Conservation (phyloP, 35 echinoderm and acorn worm species). For the Stichopus chloronotus region DNA sequence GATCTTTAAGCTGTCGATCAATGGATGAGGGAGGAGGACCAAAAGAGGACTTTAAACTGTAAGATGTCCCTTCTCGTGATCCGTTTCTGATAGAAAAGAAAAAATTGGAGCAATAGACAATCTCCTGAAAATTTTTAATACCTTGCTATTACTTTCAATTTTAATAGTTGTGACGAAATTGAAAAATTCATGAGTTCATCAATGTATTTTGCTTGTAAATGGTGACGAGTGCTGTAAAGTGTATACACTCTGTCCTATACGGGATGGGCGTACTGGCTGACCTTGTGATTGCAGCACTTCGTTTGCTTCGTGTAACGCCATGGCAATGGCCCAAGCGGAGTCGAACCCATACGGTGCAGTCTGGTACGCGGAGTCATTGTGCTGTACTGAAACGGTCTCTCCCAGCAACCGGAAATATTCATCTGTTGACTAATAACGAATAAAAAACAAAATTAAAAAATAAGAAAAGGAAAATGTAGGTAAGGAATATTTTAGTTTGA, state of each 20-base stretch:
- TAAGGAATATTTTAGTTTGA: not conserved
- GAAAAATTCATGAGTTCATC: too few relatives aligned
- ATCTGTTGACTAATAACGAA: not conserved
- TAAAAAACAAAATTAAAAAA: not conserved
- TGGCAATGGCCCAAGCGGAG: constrained; percentile 64
- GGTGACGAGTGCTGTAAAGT: too few relatives aligned
- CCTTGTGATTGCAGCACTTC: constrained; percentile 7
- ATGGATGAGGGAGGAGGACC: too few relatives aligned
- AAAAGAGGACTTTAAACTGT: too few relatives aligned
- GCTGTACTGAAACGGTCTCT: not conserved
- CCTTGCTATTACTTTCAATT: too few relatives aligned
- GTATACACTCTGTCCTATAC: not conserved
- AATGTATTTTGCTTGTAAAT: too few relatives aligned
- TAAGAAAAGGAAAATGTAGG: not conserved
- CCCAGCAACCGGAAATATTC: not conserved
- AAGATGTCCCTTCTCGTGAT: too few relatives aligned
- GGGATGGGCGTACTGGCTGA: constrained; percentile 34
- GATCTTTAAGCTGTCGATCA: too few relatives aligned
- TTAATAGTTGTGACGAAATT: too few relatives aligned
- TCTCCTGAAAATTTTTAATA: too few relatives aligned
- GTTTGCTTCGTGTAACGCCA: constrained; percentile 57
- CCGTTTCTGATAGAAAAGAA: too few relatives aligned
- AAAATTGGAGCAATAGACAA: too few relatives aligned
- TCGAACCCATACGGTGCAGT: constrained; percentile 43
- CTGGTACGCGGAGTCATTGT: not conserved